Base-by-base conservation (phyloP, 2,888 invertebrate species). In the Nymphalis urticae region DNA sequence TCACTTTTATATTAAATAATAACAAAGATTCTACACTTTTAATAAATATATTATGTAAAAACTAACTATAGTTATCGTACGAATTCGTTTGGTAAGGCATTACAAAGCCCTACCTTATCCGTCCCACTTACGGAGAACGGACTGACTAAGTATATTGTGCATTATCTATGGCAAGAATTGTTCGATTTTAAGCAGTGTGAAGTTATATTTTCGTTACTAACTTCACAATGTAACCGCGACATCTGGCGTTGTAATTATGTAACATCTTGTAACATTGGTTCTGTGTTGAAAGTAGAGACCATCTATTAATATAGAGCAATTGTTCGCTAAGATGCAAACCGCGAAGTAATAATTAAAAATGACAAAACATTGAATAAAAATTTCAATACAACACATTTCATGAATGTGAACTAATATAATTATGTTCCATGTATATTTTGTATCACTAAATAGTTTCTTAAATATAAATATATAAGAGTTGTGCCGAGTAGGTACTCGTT, bases 1-100 rank as follows among this genome's bases (percentile, higher is more conserved):
- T 85, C 85, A 88, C 88, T 85, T 73, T 78, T 81, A 80, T 79
- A 76, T 80, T 81, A 67, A 27, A 56, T 66, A 69, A 64, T 62
- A 62, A 76, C 48, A 68, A 63, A 62, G n/a, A 48, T 56, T 32
- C 59, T 64, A 24, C 51, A 72, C 60, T 72, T 56, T 51, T 68
- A 16, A 61, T 60, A 51, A 21, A 48, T 62, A 62, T 66, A 48
- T 48, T 67, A 59, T 64, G 62, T 36, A 59, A 36, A 65, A 48
- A 51, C 56, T 70, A 67, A 65, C 50, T 59, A 59, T 70, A 47
- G 56, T 72, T 74, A 70, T 77, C 74, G 78, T 74, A 75, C 73
- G 66, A 68, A 73, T 75, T 70, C 73, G 75, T 75, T 77, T 58
- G 68, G 73, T 75, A 75, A 77, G 77, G 78, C 79, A 75, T 72